These are phyloP conservation scores for Cryptoblepharus egeriae DNA, from an alignment of 2,797 vertebrate species.

Conservation along the genomic window DNA sequence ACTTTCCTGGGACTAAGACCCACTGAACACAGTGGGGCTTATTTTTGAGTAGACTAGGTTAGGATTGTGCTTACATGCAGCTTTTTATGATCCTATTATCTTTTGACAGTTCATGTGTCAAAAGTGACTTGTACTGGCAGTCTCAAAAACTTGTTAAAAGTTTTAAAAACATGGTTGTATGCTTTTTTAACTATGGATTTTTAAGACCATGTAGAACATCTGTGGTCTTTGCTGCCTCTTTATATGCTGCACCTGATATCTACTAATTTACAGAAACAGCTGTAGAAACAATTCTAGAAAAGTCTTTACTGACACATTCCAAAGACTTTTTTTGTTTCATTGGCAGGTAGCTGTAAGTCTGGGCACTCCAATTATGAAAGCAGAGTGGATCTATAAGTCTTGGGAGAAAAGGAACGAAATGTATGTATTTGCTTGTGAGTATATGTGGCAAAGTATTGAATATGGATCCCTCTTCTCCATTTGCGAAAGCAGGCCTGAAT, in stretches of 20 bases:
- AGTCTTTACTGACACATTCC: background rate
- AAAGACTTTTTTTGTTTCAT: slow-evolving; percentile 2
- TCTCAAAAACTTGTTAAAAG: background rate
- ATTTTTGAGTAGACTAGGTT: too few relatives aligned
- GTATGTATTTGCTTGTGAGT: slow-evolving; percentile 78
- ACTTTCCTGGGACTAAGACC: too few relatives aligned
- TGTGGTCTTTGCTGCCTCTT: background rate
- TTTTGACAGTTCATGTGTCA: too few relatives aligned
- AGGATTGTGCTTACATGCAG: too few relatives aligned
- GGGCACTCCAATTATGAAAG: slow-evolving; percentile 93
- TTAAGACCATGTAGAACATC: background rate
- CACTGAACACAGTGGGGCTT: too few relatives aligned
- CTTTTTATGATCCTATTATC: too few relatives aligned
- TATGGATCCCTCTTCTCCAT: background rate
- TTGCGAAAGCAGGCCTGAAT: background rate
- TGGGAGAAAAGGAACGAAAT: slow-evolving; percentile 91
- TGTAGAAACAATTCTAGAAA: background rate
- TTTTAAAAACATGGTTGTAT: background rate
- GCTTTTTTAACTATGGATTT: background rate
- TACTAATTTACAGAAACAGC: too few relatives aligned
- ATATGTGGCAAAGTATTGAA: background rate
- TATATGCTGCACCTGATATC: too few relatives aligned
- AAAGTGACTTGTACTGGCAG: too few relatives aligned
- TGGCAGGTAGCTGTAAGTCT: slow-evolving; percentile 93
- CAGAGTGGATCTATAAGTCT: slow-evolving; percentile 92